Evolutionary conservation across 1,140 invertebrate genomes (phyloP), one percentile per base, ranked within the genome.

Genomic region (Frieseomelitta varia): DNA sequence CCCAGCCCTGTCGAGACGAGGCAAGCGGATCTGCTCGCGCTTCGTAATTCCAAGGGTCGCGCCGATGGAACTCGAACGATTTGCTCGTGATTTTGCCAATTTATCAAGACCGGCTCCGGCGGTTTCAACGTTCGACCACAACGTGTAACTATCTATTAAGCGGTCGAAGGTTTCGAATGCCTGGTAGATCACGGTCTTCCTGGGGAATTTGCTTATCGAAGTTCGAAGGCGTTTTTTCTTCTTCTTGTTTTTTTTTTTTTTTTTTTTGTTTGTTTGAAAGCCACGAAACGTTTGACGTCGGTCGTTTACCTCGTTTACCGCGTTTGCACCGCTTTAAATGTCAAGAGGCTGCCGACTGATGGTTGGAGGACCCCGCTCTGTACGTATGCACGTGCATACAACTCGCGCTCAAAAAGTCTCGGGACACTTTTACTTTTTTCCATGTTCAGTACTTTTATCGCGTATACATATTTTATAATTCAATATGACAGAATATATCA

Each of bases 231-330:
- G 55, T 19, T 19, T 19, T 17, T 19, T 19, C 4, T 61, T 10
- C n/a, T 11, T 11, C 11, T 61, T 24, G 8, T 24, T 1, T 8
- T 19, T 6, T 15, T 56, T 15, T 17, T 55, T 0, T 12, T 55
- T 55, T 55, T 55, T 6, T 17, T 19, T 12, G 3, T 55, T 72
- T 74, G 39, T 79, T 75, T 67, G n/a, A 78, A 78, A 34, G 53
- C 47, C 39, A n/a, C 30, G 55, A 47, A 39, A 47, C 69, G 74
- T 78, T 83, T 83, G 81, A 65, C 81, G 74, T 78, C 74, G 81
- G 81, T 78, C 81, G 81, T 83, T 83, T 83, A 83, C 81, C 81
- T 83, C 81, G 81, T 83, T n/a, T 69, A 77, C 74, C 53, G 69
- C 74, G 81, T 82, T 82, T 82, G 63, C 81, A 19, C 53, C 65